Conservation (phyloP, 1,140 invertebrate genomes). For the Globodera rostochiensis region DNA sequence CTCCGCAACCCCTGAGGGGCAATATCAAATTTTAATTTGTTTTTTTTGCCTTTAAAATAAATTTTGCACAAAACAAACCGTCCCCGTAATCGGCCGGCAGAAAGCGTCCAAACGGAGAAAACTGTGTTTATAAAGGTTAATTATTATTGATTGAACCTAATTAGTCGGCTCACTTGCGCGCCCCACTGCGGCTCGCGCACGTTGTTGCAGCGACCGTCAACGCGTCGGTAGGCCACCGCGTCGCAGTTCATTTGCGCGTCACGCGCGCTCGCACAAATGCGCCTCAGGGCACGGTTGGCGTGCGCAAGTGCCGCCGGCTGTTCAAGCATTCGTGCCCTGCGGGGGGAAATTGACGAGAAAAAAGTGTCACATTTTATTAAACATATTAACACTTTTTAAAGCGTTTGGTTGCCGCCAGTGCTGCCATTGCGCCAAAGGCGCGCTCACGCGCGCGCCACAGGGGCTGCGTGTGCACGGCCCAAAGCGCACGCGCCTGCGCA, state of each 20-base stretch:
- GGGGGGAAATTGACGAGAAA: no score
- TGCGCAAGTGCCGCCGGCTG: background rate
- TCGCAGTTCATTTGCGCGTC: conserved; percentile 30
- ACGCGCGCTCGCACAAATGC: background rate
- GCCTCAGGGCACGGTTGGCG: background rate
- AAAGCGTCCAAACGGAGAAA: conserved; percentile 39
- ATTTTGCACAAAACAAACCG: conserved; percentile 44
- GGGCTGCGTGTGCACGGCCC: conserved; percentile 35
- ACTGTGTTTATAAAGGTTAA: conserved; percentile 2
- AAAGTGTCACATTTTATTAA: background rate
- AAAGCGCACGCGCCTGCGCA: conserved; percentile 29
- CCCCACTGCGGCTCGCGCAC: conserved; percentile 41
- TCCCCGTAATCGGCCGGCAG: conserved; percentile 47
- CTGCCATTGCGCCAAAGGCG: conserved; percentile 40
- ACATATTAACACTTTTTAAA: conserved; percentile 23
- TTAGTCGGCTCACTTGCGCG: conserved; percentile 9
- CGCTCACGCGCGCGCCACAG: conserved; percentile 36
- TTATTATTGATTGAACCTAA: background rate
- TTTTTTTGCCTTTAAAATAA: background rate
- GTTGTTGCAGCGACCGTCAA: conserved; percentile 52
- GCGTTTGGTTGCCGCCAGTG: conserved; percentile 38
- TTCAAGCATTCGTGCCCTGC: background rate
- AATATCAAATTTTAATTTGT: conserved; percentile 36
- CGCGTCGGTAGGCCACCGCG: conserved; percentile 33
- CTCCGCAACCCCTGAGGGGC: conserved; percentile 41